Evolutionary conservation across 2,888 invertebrate genomes (phyloP).

Genomic region (Colostygia pectinataria): DNA sequence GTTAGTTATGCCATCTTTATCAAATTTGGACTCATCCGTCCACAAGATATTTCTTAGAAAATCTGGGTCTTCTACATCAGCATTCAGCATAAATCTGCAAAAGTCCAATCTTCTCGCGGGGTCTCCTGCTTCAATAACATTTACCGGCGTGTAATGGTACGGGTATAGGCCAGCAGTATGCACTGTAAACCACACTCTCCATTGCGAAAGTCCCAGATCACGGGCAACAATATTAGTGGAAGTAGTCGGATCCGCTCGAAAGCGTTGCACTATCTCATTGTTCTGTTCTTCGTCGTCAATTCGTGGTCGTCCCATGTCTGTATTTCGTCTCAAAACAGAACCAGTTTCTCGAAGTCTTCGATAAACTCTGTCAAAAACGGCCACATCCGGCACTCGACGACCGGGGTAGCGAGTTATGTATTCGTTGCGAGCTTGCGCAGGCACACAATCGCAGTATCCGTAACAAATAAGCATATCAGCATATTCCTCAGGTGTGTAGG

Average conservation of each 20-base stretch:
- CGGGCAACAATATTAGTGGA: no score
- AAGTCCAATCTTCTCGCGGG: background rate
- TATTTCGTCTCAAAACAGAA: constrained; percentile 27
- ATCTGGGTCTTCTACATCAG: background rate
- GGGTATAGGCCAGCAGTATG: no score
- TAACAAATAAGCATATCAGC: no score
- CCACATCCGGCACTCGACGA: constrained; percentile 36
- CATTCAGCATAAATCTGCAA: background rate
- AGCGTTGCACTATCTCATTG: no score
- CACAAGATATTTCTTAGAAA: background rate
- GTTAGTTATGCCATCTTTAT: constrained; percentile 36
- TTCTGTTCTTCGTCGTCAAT: constrained; percentile 23
- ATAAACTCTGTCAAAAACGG: constrained; percentile 33
- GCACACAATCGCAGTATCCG: no score
- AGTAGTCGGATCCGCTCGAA: no score
- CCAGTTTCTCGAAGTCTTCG: constrained; percentile 38
- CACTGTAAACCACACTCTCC: no score
- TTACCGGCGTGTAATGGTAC: background rate
- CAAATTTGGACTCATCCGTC: constrained; percentile 40
- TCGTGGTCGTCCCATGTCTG: background rate
- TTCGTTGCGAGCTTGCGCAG: no score
- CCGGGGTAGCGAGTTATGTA: constrained; percentile 34
- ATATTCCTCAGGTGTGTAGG: constrained; percentile 17
- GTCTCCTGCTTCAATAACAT: background rate
- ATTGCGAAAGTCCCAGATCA: no score